Percentiles rank a stretch among this genome's conserved stretches.
Evolutionary conservation across 2,113 vertebrate species (phyloP).

Genomic region (Ariopsis seemanni): DNA sequence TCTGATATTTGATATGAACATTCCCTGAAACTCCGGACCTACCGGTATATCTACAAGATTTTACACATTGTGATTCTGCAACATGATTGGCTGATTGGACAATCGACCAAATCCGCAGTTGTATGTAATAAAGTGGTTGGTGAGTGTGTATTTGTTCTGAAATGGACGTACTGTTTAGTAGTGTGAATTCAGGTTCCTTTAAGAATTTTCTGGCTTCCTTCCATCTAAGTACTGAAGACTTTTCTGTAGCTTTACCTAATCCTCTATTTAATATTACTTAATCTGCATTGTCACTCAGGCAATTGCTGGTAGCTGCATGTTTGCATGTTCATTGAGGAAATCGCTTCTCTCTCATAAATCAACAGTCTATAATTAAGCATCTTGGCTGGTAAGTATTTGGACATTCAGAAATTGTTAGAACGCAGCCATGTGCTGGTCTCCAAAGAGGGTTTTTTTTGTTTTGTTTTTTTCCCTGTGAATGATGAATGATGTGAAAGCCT

Average conservation of each 20-base stretch:
- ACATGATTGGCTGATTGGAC: neutral
- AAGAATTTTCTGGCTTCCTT: neutral
- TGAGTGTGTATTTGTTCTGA: neutral
- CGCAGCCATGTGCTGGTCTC: constrained; percentile 34
- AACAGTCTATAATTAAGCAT: constrained; percentile 42
- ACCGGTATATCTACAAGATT: neutral
- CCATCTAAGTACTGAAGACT: neutral
- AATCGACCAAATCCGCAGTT: no score
- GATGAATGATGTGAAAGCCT: constrained; percentile 48
- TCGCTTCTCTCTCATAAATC: constrained; percentile 32
- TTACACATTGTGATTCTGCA: neutral
- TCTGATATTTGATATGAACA: neutral
- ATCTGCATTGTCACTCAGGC: neutral
- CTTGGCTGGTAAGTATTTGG: constrained; percentile 33
- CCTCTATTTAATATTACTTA: neutral
- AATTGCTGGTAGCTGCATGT: neutral
- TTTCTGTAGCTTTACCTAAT: constrained; percentile 5
- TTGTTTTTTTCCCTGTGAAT: constrained; percentile 27
- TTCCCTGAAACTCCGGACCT: neutral
- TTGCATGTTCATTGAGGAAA: constrained; percentile 25
- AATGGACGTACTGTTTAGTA: neutral
- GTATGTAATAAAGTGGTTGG: no score
- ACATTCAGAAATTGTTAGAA: constrained; percentile 31
- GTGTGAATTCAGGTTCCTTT: neutral
- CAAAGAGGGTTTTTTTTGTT: constrained; percentile 19